These are phyloP conservation scores for Polyommatus iphigenia DNA, from an alignment of 2,888 invertebrate genomes.

Conservation along the genomic window DNA sequence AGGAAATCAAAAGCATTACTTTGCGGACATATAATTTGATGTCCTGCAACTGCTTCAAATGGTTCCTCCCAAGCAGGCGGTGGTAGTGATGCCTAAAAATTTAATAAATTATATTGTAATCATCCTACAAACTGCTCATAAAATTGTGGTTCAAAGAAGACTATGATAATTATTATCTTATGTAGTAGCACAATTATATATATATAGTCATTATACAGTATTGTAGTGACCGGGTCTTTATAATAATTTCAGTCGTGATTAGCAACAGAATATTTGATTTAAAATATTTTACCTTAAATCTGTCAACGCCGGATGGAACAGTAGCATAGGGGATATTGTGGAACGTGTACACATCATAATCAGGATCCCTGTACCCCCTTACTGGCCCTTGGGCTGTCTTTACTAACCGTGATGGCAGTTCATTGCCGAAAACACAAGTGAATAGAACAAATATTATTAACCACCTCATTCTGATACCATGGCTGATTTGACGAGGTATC, in stretches of 20 bases:
- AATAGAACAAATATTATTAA: background rate
- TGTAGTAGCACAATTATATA: no score
- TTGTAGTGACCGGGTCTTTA: no score
- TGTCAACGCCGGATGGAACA: constrained; percentile 45
- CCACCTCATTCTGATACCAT: background rate
- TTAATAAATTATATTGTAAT: background rate
- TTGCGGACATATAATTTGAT: constrained; percentile 47
- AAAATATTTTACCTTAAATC: constrained; percentile 44
- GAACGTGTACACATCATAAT: constrained; percentile 39
- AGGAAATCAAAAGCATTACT: background rate
- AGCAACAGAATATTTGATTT: background rate
- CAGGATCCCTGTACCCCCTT: background rate
- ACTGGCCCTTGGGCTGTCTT: background rate
- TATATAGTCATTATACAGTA: no score
- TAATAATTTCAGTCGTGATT: no score
- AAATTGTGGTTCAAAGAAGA: background rate
- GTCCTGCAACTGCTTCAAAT: constrained; percentile 43
- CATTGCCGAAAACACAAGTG: background rate
- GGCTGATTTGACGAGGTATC: no score
- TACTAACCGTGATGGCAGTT: background rate
- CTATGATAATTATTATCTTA: no score
- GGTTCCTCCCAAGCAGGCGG: constrained; percentile 46
- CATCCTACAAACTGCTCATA: background rate
- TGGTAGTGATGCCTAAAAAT: constrained; percentile 30
- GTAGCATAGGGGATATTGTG: constrained; percentile 48